phyloP scores from a whole-genome alignment of 1,140 invertebrate species.

The Vanessa tameamea region DNA sequence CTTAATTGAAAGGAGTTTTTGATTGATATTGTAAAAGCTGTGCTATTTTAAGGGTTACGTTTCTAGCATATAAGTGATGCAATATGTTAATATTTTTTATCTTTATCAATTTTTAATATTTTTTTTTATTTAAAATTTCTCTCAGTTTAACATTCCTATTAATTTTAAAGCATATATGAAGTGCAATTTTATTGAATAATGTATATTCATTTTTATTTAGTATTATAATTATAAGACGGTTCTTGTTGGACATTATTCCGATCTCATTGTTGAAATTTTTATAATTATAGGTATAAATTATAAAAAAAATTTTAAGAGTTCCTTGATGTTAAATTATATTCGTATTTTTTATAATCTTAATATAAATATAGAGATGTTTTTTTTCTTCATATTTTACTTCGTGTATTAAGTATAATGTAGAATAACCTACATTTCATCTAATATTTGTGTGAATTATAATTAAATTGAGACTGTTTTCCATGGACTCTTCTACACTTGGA shows the following conservation, averaged over 20 bases:
- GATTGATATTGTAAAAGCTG: slow-evolving; percentile 64
- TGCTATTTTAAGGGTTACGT: slow-evolving; percentile 30
- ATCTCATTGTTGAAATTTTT: not conserved
- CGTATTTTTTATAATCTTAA: slow-evolving; percentile 10
- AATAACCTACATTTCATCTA: slow-evolving; percentile 19
- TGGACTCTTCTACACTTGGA: slow-evolving; percentile 72
- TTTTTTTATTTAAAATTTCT: not conserved
- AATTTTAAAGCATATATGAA: slow-evolving; percentile 13
- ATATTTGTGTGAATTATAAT: slow-evolving; percentile 63
- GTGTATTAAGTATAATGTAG: slow-evolving; percentile 12
- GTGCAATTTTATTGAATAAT: slow-evolving; percentile 17
- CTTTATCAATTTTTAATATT: not conserved
- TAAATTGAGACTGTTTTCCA: slow-evolving; percentile 74
- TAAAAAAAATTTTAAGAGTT: not conserved
- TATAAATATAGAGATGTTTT: slow-evolving; percentile 18
- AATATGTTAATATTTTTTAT: slow-evolving; percentile 4
- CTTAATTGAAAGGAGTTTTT: not conserved
- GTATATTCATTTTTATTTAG: not conserved
- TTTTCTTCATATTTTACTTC: slow-evolving; percentile 26
- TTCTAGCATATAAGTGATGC: slow-evolving; percentile 11
- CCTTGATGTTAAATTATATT: not conserved
- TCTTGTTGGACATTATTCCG: not conserved
- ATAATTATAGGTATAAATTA: not conserved
- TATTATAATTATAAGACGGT: not conserved
- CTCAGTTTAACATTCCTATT: slow-evolving; percentile 27